phyloP scores from a whole-genome alignment of 2,888 invertebrate species.

The Creontiades dilutus region DNA sequence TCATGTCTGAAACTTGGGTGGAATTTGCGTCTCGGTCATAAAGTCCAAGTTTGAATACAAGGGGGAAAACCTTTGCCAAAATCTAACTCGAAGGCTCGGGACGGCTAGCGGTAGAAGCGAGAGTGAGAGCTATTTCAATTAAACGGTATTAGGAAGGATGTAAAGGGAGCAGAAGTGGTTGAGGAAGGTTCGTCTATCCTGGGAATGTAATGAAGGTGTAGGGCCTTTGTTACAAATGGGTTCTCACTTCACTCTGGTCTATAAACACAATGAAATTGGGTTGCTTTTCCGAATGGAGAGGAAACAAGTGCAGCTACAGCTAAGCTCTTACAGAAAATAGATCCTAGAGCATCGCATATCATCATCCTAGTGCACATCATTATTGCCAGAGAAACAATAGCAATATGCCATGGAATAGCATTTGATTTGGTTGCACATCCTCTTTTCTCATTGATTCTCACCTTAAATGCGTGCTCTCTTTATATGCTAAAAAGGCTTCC shows the following conservation, averaged over 20 bases:
- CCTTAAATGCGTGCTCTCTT: no score
- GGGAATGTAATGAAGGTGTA: constrained; percentile 24
- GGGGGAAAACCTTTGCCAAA: neutral
- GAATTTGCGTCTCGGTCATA: constrained; percentile 36
- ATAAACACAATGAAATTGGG: constrained; percentile 6
- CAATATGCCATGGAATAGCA: no score
- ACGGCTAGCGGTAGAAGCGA: neutral
- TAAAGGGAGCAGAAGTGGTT: neutral
- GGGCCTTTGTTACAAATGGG: constrained; percentile 17
- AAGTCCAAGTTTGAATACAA: constrained; percentile 4
- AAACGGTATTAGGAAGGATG: constrained; percentile 37
- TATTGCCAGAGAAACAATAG: neutral
- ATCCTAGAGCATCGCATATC: no score
- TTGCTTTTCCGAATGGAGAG: neutral
- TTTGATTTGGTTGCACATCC: no score
- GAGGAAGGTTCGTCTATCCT: neutral
- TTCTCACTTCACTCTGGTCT: neutral
- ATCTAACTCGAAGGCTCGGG: neutral
- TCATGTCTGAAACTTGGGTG: neutral
- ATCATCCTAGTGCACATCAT: no score
- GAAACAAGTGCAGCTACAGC: neutral
- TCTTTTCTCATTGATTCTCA: no score
- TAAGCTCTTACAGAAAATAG: no score
- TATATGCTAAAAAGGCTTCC: no score
- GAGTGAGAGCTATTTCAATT: constrained; percentile 40